phyloP scores from a whole-genome alignment of 30 jellyfish, hydroid and myxozoan species.

The Hydractinia echinata region DNA sequence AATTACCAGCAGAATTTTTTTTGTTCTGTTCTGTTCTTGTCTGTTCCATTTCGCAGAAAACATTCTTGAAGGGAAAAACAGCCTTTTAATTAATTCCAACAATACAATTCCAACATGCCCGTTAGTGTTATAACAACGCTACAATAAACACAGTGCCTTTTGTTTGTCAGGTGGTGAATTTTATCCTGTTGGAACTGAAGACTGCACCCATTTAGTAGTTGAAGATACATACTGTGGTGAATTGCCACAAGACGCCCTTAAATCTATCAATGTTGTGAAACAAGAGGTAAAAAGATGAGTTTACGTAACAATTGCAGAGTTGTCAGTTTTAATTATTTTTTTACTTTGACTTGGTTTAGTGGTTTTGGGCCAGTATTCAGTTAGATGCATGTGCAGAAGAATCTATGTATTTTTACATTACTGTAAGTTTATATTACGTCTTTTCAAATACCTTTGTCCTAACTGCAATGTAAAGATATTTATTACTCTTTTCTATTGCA shows the following conservation, averaged over 20 bases:
- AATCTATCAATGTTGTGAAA: slow-evolving; percentile 67
- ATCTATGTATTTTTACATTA: slow-evolving; percentile 58
- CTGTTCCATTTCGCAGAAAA: too few relatives aligned
- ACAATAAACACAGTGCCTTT: neutral
- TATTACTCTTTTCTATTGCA: slow-evolving; percentile 7
- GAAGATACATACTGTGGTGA: slow-evolving; percentile 65
- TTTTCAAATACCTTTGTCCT: neutral
- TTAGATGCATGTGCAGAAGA: slow-evolving; percentile 98
- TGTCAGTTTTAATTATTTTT: neutral
- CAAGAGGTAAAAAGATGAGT: slow-evolving; percentile 65
- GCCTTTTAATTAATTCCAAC: too few relatives aligned
- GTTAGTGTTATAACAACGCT: too few relatives aligned
- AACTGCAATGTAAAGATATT: neutral
- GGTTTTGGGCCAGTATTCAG: slow-evolving; percentile 99
- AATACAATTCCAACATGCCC: too few relatives aligned
- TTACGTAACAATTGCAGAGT: neutral
- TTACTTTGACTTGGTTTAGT: slow-evolving; percentile 35
- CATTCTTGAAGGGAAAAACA: too few relatives aligned
- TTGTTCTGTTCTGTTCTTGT: too few relatives aligned
- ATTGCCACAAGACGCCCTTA: slow-evolving; percentile 58
- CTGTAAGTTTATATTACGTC: slow-evolving; percentile 39
- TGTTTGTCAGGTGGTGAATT: slow-evolving; percentile 60
- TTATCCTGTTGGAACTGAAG: slow-evolving; percentile 62
- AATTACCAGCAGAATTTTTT: too few relatives aligned
- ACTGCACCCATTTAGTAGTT: slow-evolving; percentile 87